A percentile compares a stretch with the other conserved stretches of the same genome.
These are phyloP conservation scores for Xyrichtys novacula DNA, from an alignment of 2,797 vertebrate species.

Conservation along the genomic window DNA sequence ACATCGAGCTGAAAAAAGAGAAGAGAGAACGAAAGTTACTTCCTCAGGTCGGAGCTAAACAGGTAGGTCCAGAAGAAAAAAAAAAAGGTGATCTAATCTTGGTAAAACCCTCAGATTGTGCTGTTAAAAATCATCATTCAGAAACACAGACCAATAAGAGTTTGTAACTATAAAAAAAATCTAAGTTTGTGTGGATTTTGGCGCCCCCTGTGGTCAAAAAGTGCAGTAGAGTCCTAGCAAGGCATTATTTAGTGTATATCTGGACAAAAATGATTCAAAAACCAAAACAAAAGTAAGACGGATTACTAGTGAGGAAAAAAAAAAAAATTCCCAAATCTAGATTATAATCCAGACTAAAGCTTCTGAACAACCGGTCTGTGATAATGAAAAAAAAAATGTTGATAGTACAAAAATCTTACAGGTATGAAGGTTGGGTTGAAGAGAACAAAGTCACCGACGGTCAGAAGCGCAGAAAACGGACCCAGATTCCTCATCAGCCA, in stretches of 20 bases:
- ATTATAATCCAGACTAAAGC: not conserved
- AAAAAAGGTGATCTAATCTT: not conserved
- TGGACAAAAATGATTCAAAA: no score
- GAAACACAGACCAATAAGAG: no score
- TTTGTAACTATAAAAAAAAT: no score
- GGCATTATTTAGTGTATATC: no score
- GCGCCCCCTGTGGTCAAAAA: no score
- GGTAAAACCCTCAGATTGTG: no score
- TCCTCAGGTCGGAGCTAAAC: not conserved
- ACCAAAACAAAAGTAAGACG: no score
- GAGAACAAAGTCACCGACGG: conserved; percentile 55
- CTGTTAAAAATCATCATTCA: no score
- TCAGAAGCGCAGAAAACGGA: conserved; percentile 66
- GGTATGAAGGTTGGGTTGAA: conserved; percentile 74
- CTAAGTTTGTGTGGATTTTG: no score
- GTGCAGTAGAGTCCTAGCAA: no score
- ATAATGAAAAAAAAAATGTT: not conserved
- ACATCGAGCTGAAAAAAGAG: conserved; percentile 64
- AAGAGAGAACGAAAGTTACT: not conserved
- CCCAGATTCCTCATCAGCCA: conserved; percentile 76
- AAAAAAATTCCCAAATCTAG: not conserved
- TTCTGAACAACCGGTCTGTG: not conserved
- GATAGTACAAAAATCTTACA: conserved; percentile 49
- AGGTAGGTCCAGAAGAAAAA: not conserved
- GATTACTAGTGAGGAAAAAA: no score